Percentiles rank a stretch among this genome's conserved stretches.
These are phyloP conservation scores for Sebastes aleutianus DNA, from an alignment of 2,797 vertebrate species.

Conservation along the genomic window DNA sequence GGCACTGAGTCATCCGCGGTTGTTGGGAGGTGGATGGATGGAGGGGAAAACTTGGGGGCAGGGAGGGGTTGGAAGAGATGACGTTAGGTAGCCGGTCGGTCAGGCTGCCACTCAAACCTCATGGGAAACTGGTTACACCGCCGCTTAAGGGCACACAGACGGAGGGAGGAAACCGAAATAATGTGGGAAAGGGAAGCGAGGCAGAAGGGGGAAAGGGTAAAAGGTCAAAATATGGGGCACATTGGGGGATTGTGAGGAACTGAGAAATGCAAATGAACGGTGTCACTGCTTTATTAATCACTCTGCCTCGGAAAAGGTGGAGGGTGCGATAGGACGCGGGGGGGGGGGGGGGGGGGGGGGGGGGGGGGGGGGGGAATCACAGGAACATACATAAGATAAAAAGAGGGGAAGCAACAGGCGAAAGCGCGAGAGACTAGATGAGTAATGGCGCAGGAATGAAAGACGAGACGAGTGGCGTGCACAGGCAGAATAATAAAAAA, in stretches of 20 bases:
- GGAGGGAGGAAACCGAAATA: constrained; percentile 34
- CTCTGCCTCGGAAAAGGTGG: background rate
- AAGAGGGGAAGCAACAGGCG: background rate
- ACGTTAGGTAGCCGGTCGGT: constrained; percentile 52
- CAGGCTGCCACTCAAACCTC: constrained; percentile 56
- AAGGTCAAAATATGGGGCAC: constrained; percentile 26
- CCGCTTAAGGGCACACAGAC: constrained; percentile 58
- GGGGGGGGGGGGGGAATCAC: background rate
- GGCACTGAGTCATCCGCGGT: constrained; percentile 68
- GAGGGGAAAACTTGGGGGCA: constrained; percentile 32
- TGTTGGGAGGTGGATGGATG: constrained; percentile 46
- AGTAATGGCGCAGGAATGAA: constrained; percentile 41
- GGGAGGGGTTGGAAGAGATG: constrained; percentile 40
- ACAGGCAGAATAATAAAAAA: background rate
- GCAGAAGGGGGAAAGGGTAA: constrained; percentile 17
- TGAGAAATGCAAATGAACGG: constrained; percentile 28
- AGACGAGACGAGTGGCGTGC: constrained; percentile 20
- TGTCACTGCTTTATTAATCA: constrained; percentile 28
- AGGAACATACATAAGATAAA: constrained; percentile 5
- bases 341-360: background rate
- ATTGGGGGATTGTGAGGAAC: background rate
- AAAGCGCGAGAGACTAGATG: constrained; percentile 20
- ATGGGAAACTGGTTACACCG: constrained; percentile 59
- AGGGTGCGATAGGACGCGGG: background rate
- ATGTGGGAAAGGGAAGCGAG: constrained; percentile 48